Evolutionary conservation across 2,888 invertebrate genomes (phyloP), one percentile per base, ranked within the genome.

Genomic region (Aphelenchoides bicaudatus): DNA sequence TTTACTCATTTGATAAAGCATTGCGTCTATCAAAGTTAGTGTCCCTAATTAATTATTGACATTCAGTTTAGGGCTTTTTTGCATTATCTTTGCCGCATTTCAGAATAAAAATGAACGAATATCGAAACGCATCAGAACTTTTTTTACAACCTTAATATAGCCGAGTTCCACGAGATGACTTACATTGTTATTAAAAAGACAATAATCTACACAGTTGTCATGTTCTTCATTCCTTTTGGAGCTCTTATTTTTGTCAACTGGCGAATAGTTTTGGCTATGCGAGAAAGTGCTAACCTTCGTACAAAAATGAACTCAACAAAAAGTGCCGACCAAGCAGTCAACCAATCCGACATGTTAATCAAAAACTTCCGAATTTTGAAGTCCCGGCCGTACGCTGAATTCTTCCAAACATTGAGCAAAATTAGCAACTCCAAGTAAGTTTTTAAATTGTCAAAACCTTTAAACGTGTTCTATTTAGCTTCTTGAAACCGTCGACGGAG

Each of bases 141-240:
- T 34, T 10, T 34, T 10, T 34, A 34, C 34, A 10, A 10, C 10
- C n/a, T 34, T 34, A 10, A 10, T 34, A n/a, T 61, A 27, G 61
- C 61, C 1, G 23, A 60, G n/a, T 61, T 61, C 37, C 61, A 61
- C 62, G 46, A 61, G 3, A 64, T 64, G 57, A 58, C 49, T 16
- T 67, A 67, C 39, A 60, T 57, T n/a, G 46, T 67, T 31, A 37
- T 67, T 8, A 71, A 67, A 25, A 72, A 72, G n/a, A 61, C 65
- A 13, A 59, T 71, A 16, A 53, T 61, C 39, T 76, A 76, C 53
- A 75, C 76, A 0, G 48, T 74, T 30, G 62, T 75, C 30, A 75
- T 76, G 76, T 77, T 72, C 54, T 63, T 75, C 23, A 65, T 76
- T 30, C 76, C 76, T 5, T 76, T 76, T 57, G 56, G 68, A n/a